A percentile compares a stretch with the other conserved stretches of the same genome.
Evolutionary conservation across 2,888 invertebrate species (phyloP).

Genomic region (Torymus tubicola): DNA sequence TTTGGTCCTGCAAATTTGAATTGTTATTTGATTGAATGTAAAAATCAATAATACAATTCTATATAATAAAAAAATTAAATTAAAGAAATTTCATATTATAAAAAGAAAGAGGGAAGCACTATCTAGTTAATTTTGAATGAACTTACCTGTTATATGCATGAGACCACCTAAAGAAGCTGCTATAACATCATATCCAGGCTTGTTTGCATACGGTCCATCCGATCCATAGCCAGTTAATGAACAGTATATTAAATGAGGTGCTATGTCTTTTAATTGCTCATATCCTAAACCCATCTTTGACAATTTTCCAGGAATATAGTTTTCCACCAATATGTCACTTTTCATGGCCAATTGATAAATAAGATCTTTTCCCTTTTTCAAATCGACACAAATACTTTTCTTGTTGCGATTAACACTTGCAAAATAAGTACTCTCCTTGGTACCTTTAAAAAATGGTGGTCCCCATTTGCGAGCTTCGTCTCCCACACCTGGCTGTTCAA

Average conservation of each 20-base stretch:
- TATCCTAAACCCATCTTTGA: constrained; percentile 88
- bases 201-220: constrained; percentile 88
- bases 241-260: constrained; percentile 92
- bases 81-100: neutral
- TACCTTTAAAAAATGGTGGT: constrained; percentile 87
- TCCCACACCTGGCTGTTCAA: constrained; percentile 89
- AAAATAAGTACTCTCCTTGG: constrained; percentile 87
- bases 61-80: constrained; percentile 8
- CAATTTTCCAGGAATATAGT: constrained; percentile 95
- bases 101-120: too few relatives aligned
- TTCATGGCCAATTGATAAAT: constrained; percentile 85
- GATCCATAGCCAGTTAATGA: constrained; percentile 95
- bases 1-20: constrained; percentile 80
- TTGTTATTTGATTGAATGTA: neutral
- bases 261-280: constrained; percentile 81
- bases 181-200: constrained; percentile 98
- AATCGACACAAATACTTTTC: constrained; percentile 91
- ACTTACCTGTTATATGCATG: constrained; percentile 84
- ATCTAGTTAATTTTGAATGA: neutral
- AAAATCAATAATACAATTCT: neutral
- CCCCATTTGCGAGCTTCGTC: constrained; percentile 96
- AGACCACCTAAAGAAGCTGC: constrained; percentile 95
- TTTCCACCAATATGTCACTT: constrained; percentile 94
- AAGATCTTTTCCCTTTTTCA: constrained; percentile 85
- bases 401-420: constrained; percentile 95